These are phyloP conservation scores for Bimastos eiseni DNA, from an alignment of 2,888 invertebrate genomes.

Conservation along the genomic window DNA sequence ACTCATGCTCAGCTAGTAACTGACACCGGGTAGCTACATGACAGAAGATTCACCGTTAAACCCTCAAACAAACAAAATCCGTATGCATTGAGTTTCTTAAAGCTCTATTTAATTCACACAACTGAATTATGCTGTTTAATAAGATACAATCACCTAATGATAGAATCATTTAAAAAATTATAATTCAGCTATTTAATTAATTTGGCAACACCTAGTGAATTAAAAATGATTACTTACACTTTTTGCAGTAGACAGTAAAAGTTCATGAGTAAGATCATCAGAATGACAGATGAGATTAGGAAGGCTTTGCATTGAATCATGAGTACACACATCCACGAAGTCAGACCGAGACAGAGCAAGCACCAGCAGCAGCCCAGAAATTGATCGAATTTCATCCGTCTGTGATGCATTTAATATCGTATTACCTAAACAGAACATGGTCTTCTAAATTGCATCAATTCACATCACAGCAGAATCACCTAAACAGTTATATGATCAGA, in stretches of 20 bases:
- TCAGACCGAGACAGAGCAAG: conserved; percentile 10
- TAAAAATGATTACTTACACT: not conserved
- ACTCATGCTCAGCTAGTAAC: too few relatives aligned
- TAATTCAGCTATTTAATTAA: too few relatives aligned
- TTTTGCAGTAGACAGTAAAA: not conserved
- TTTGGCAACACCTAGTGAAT: too few relatives aligned
- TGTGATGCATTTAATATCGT: not conserved
- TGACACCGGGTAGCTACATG: not conserved
- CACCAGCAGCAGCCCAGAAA: not conserved
- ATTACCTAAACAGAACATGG: not conserved
- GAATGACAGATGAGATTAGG: not conserved
- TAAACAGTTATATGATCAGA: not conserved
- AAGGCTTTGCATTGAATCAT: not conserved
- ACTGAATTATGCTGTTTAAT: too few relatives aligned
- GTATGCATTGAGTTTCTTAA: too few relatives aligned
- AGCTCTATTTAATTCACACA: too few relatives aligned
- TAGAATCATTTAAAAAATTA: too few relatives aligned
- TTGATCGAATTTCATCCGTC: not conserved
- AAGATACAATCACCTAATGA: too few relatives aligned
- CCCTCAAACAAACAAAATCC: not conserved
- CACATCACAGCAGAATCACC: not conserved
- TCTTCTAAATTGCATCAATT: not conserved
- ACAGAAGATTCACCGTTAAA: not conserved
- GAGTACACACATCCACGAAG: not conserved
- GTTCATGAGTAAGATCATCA: not conserved